Evolutionary conservation across 2,797 vertebrate species (phyloP).

Genomic region (Potorous gilbertii): DNA sequence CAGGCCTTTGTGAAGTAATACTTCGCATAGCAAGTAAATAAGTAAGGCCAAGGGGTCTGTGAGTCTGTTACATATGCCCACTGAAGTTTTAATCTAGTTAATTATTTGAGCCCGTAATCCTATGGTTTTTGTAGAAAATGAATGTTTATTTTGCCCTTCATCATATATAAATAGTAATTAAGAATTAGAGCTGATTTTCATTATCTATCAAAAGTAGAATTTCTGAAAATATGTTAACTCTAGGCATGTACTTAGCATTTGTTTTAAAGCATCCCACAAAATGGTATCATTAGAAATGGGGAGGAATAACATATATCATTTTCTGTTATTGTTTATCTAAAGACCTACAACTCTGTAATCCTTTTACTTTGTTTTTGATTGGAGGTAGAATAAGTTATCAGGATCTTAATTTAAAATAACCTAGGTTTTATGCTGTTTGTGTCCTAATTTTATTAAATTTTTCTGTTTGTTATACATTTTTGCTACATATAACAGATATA

Average conservation of each 20-base stretch:
- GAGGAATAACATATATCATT: neutral
- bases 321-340: neutral
- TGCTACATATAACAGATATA: neutral
- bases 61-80: neutral
- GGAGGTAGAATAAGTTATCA: neutral
- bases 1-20: neutral
- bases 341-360: neutral
- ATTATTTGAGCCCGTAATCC: neutral
- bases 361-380: neutral
- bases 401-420: neutral
- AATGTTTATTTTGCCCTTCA: neutral
- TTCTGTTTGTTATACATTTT: neutral
- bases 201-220: neutral
- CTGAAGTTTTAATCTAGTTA: neutral
- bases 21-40: neutral
- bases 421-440: neutral
- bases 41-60: neutral
- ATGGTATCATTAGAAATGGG: neutral
- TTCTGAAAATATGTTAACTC: neutral
- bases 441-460: neutral
- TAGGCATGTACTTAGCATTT: neutral
- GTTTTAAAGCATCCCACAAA: neutral
- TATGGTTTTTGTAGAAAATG: neutral
- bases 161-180: neutral
- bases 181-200: neutral